Percentiles rank a stretch among this genome's conserved stretches.
Evolutionary conservation across 1,140 invertebrate species (phyloP).

Genomic region (Bicyclus anynana): DNA sequence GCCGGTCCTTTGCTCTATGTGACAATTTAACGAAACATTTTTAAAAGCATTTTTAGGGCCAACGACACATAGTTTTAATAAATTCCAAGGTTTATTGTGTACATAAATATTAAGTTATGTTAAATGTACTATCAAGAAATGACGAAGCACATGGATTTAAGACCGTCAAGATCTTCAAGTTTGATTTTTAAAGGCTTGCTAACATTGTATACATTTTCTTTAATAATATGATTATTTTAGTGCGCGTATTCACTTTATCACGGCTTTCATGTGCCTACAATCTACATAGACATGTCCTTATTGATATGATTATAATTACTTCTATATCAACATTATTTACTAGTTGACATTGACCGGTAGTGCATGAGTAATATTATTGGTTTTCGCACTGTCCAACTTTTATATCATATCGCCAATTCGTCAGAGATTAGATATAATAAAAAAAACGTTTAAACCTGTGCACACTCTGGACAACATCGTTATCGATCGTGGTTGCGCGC

Average conservation of each 20-base stretch:
- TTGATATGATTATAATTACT: not conserved
- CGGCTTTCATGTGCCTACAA: no score
- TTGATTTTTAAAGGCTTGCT: no score
- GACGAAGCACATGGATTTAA: no score
- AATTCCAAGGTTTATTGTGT: no score
- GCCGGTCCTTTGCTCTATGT: not conserved
- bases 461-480: constrained; percentile 61
- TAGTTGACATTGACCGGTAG: constrained; percentile 4
- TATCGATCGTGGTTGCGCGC: constrained; percentile 66
- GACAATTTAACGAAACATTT: not conserved
- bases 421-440: constrained; percentile 1
- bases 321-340: not conserved
- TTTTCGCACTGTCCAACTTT: not conserved
- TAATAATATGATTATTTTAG: no score
- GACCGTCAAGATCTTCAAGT: no score
- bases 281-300: no score
- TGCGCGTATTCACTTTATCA: no score
- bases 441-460: constrained; percentile 15
- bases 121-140: no score
- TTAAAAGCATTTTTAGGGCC: not conserved
- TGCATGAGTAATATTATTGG: not conserved
- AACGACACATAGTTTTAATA: no score
- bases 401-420: not conserved
- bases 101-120: no score
- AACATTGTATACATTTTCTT: no score